Evolutionary conservation across 2,888 invertebrate genomes (phyloP).

Genomic region (Heteromurus nitidus): DNA sequence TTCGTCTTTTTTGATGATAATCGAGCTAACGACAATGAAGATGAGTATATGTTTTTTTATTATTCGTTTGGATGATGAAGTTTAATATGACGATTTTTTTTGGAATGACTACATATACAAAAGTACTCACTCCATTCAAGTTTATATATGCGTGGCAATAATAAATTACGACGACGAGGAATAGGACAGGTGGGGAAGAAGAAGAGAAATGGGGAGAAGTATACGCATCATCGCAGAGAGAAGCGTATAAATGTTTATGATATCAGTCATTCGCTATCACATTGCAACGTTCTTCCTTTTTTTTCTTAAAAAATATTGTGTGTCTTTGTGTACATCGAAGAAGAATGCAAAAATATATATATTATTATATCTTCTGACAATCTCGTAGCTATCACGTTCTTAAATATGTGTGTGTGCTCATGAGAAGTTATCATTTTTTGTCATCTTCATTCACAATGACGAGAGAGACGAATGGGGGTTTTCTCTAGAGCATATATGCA

Average conservation of each 20-base stretch:
- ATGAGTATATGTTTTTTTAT: background rate
- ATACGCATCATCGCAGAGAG: constrained; percentile 11
- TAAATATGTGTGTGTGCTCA: background rate
- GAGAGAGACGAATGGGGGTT: background rate
- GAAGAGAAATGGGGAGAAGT: constrained; percentile 50
- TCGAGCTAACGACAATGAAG: constrained; percentile 8
- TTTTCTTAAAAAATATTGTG: no score
- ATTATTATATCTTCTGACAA: no score
- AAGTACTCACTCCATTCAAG: no score
- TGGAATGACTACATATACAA: no score
- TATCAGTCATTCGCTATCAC: constrained; percentile 8
- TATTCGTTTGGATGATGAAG: constrained; percentile 5
- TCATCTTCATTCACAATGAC: background rate
- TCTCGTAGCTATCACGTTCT: no score
- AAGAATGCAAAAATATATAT: no score
- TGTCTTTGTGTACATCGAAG: no score
- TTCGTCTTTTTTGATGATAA: constrained; percentile 29
- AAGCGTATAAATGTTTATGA: no score
- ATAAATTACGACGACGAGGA: constrained; percentile 55
- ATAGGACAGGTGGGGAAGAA: constrained; percentile 52
- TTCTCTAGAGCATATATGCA: background rate
- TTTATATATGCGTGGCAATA: constrained; percentile 56
- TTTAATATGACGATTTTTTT: background rate
- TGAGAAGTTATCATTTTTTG: background rate
- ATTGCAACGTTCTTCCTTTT: constrained; percentile 7